A percentile compares a stretch with the other conserved stretches of the same genome.
These are phyloP conservation scores for Leptinotarsa lineolata DNA, from an alignment of 1,140 invertebrate genomes.

Conservation along the genomic window DNA sequence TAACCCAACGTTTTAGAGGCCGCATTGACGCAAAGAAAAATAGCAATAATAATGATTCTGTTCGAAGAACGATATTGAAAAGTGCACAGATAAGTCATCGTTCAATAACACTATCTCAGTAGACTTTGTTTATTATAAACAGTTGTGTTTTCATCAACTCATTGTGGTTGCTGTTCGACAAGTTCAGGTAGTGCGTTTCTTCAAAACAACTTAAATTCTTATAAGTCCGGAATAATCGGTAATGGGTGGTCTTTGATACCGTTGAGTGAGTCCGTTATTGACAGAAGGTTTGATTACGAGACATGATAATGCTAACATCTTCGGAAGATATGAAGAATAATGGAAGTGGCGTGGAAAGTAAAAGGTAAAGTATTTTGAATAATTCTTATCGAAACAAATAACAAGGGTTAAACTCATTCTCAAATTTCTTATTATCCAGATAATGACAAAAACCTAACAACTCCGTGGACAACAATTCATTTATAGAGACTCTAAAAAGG, in stretches of 20 bases:
- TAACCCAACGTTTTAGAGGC: conserved; percentile 30
- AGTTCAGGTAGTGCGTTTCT: conserved; percentile 14
- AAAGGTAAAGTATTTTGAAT: background rate
- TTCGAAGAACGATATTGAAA: background rate
- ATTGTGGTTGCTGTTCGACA: background rate
- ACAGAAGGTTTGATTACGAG: background rate
- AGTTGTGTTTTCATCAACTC: conserved; percentile 7
- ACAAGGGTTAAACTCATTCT: too few relatives aligned
- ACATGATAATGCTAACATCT: conserved; percentile 9
- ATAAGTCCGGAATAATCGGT: background rate
- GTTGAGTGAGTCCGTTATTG: background rate
- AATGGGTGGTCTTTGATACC: background rate
- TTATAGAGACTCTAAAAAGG: too few relatives aligned
- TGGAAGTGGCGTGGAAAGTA: background rate
- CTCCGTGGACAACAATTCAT: too few relatives aligned
- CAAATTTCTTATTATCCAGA: too few relatives aligned
- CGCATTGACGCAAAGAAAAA: conserved; percentile 13
- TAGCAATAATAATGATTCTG: conserved; percentile 8
- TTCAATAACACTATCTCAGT: conserved; percentile 8
- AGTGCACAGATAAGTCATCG: conserved; percentile 10
- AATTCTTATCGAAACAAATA: too few relatives aligned
- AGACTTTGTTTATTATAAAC: conserved; percentile 15
- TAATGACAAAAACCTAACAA: too few relatives aligned
- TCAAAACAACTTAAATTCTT: background rate
- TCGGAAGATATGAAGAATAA: background rate